Evolutionary conservation across 2,888 invertebrate genomes (phyloP), one percentile per base, ranked within the genome.

Genomic region (Ptychoptera albimana): DNA sequence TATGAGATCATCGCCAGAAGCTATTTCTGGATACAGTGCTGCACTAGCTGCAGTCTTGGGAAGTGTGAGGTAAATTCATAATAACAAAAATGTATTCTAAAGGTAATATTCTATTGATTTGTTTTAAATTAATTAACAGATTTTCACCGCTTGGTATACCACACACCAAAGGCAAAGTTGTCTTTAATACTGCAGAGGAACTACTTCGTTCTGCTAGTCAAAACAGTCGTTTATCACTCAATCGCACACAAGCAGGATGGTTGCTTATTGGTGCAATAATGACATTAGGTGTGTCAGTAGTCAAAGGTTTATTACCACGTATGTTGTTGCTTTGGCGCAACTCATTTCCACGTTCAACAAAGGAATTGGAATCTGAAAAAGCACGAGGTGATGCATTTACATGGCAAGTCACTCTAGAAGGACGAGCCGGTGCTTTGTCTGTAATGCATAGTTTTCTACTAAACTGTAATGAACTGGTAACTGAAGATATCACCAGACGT

Each of bases 321-420:
- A 91, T 98, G 87, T 62, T 96, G 52, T 67, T 96, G 11, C 67
- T 98, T 3, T 98, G 97, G 98, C 79, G 93, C 52, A 96, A 96
- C 63, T 94, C 94, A 23, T 98, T 98, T 64, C 97, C 98, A 1
- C 75, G 96, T 41, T 94, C 94, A 0, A 79, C 82, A 35, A 96
- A 97, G 59, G 98, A 98, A 64, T 70, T 98, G 12, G 97, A 97
- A 60, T 89, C 93, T 0, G 98, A 98, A 66, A 94, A 94, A 55
- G 81, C 88, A 12, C 73, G 97, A 56, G 85, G 93, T 8, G 97
- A 98, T 68, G 88, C 93, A 0, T 96, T 97, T 60, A 97, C 97
- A n/a, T 97, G 97, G 97, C 91, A 92, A 73, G 83, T 97, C 37
- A 94, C 96, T 0, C 67, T 98, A 45, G 96, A 97, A 67, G 93